Conservation (phyloP, 2,113 vertebrate genomes). For the Myrmecobius fasciatus region DNA sequence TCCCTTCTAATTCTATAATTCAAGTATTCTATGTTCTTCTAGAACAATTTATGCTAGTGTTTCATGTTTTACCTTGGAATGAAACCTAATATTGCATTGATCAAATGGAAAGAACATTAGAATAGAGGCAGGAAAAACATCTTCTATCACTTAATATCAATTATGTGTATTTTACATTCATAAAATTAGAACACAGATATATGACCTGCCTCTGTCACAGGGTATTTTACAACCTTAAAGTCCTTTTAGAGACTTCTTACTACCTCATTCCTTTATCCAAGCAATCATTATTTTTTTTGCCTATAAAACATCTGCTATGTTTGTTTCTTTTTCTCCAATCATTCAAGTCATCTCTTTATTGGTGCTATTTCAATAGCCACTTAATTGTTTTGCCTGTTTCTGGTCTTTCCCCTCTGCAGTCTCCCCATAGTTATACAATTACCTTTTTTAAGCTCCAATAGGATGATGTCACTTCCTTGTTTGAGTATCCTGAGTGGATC, state of each 20-base stretch:
- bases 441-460: background rate
- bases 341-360: background rate
- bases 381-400: background rate
- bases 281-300: background rate
- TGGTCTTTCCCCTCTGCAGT: background rate
- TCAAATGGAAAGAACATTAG: background rate
- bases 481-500: background rate
- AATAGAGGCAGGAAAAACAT: background rate
- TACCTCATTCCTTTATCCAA: background rate
- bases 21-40: background rate
- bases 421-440: background rate
- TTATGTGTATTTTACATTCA: background rate
- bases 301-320: background rate
- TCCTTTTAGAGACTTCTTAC: background rate
- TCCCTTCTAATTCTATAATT: background rate
- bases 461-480: background rate
- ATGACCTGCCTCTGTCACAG: background rate
- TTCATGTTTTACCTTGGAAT: background rate
- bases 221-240: background rate
- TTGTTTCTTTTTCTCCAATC: background rate
- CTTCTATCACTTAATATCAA: background rate
- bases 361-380: background rate
- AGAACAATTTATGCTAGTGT: background rate
- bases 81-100: background rate
- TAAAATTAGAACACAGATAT: background rate